Conservation (phyloP, 2,888 invertebrate species). For the Phania funesta region DNA sequence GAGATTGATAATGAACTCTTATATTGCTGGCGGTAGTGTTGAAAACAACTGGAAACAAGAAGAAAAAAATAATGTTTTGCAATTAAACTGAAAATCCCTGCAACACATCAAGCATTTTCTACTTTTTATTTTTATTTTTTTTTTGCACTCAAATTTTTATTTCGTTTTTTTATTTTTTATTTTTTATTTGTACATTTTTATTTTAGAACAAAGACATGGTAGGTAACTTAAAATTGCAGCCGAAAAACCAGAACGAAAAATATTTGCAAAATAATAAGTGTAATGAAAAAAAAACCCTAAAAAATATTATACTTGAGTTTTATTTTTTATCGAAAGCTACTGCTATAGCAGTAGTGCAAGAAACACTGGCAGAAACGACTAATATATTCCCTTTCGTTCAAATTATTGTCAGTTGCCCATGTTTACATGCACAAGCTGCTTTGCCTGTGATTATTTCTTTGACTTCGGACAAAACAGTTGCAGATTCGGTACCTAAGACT, state of each 20-base stretch:
- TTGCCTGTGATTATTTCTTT: no score
- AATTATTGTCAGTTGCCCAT: no score
- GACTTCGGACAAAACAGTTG: no score
- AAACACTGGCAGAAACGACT: neutral
- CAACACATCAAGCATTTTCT: conserved; percentile 47
- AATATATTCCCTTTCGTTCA: no score
- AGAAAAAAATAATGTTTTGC: conserved; percentile 46
- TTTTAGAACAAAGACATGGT: conserved; percentile 14
- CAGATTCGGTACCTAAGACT: no score
- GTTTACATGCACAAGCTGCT: no score
- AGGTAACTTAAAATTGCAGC: conserved; percentile 24
- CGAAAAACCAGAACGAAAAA: conserved; percentile 8
- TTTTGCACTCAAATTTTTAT: neutral
- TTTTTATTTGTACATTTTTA: neutral
- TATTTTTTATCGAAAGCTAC: neutral
- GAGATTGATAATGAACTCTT: conserved; percentile 65
- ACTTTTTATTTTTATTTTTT: conserved; percentile 13
- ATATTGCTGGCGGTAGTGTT: conserved; percentile 47
- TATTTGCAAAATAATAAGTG: conserved; percentile 17
- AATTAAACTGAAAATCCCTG: conserved; percentile 59
- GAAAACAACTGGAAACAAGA: conserved; percentile 40
- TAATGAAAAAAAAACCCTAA: conserved; percentile 24
- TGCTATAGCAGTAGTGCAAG: neutral
- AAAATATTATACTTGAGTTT: neutral
- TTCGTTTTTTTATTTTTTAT: neutral